phyloP scores from a whole-genome alignment of 2,797 vertebrate species.

The Gastrophryne carolinensis region DNA sequence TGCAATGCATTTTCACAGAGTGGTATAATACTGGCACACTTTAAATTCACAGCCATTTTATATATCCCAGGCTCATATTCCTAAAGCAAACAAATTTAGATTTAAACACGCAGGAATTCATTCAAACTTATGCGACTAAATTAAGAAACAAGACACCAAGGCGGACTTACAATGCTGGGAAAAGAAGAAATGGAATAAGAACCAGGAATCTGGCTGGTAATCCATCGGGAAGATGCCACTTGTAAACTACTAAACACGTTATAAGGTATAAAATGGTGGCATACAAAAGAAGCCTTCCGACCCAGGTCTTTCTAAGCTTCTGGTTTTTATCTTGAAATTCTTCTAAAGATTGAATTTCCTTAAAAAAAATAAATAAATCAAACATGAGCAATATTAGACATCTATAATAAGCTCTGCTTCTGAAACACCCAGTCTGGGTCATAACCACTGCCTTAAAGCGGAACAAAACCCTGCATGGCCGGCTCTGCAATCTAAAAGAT shows the following conservation, averaged over 20 bases:
- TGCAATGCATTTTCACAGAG: too few relatives aligned
- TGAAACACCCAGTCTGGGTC: too few relatives aligned
- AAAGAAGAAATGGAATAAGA: conserved; percentile 85
- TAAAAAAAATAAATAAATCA: conserved; percentile 51
- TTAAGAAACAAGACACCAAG: background rate
- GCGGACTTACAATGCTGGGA: conserved; percentile 92
- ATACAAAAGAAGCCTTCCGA: conserved; percentile 88
- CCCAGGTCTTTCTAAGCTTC: conserved; percentile 88
- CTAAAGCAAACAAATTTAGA: too few relatives aligned
- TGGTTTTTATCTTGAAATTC: conserved; percentile 93
- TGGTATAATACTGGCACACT: too few relatives aligned
- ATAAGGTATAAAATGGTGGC: conserved; percentile 84
- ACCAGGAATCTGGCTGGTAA: conserved; percentile 82
- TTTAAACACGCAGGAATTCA: too few relatives aligned
- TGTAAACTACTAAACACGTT: conserved; percentile 83
- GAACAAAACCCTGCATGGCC: too few relatives aligned
- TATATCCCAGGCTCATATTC: too few relatives aligned
- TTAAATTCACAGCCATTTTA: too few relatives aligned
- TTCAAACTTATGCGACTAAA: background rate
- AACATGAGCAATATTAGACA: background rate
- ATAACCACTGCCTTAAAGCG: too few relatives aligned
- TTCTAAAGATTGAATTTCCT: conserved; percentile 89
- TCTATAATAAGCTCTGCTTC: background rate
- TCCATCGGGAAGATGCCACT: conserved; percentile 91
- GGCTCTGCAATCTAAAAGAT: too few relatives aligned